A percentile compares a stretch with the other conserved stretches of the same genome.
Evolutionary conservation across 1,140 invertebrate species (phyloP).

Genomic region (Brachionus calyciflorus): DNA sequence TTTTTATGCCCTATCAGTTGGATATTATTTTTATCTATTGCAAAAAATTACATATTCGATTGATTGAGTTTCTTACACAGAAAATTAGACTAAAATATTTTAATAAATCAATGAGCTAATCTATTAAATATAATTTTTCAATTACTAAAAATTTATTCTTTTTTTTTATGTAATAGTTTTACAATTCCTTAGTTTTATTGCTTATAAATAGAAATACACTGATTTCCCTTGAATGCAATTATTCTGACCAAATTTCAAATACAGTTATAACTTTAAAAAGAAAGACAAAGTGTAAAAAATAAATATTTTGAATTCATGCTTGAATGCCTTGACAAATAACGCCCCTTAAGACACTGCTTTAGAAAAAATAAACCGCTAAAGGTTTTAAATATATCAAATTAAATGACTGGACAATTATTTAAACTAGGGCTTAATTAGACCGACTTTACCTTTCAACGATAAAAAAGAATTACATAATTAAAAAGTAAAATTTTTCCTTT

Average conservation of each 20-base stretch:
- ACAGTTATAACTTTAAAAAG: not conserved
- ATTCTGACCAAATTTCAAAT: too few relatives aligned
- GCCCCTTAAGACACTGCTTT: too few relatives aligned
- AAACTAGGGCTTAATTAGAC: constrained; percentile 17
- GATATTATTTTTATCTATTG: constrained; percentile 3
- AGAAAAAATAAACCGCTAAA: not conserved
- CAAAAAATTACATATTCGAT: not conserved
- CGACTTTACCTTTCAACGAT: not conserved
- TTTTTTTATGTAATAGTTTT: too few relatives aligned
- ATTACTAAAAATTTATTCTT: not conserved
- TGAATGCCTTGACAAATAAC: constrained; percentile 18
- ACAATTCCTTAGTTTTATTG: too few relatives aligned
- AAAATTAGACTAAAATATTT: constrained; percentile 40
- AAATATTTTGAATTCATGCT: constrained; percentile 20
- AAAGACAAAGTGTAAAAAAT: constrained; percentile 9
- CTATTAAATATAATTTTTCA: not conserved
- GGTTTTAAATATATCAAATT: constrained; percentile 31
- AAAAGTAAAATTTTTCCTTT: too few relatives aligned
- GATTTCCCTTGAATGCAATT: too few relatives aligned
- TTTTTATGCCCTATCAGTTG: constrained; percentile 22
- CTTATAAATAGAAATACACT: too few relatives aligned
- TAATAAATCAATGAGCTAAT: constrained; percentile 42
- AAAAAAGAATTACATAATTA: too few relatives aligned
- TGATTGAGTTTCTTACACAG: not conserved
- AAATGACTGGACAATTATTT: constrained; percentile 36